Conservation (phyloP, 2,113 vertebrate genomes). For the Malurus melanocephalus region DNA sequence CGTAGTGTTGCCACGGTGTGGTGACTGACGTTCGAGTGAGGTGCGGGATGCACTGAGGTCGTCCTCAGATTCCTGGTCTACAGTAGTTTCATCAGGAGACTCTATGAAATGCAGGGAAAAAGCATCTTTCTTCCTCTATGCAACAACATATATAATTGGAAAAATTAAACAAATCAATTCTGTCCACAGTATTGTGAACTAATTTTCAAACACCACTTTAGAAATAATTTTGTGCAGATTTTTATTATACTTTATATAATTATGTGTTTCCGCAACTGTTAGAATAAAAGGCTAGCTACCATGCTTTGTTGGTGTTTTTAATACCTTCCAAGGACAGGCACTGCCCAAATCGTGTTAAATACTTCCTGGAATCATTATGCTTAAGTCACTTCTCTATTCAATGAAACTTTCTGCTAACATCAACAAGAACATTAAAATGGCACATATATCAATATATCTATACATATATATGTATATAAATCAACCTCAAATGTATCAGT, state of each 20-base stretch:
- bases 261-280: neutral
- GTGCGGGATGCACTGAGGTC: constrained; percentile 85
- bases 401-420: constrained; percentile 15
- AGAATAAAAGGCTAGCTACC: neutral
- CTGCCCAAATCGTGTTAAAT: neutral
- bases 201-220: neutral
- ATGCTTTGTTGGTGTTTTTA: neutral
- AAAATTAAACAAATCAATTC: constrained; percentile 44
- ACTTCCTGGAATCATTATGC: constrained; percentile 5
- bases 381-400: constrained; percentile 22
- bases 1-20: constrained; percentile 96
- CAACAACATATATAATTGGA: constrained; percentile 56
- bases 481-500: neutral
- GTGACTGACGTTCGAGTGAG: constrained; percentile 86
- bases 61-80: constrained; percentile 94
- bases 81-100: constrained; percentile 84
- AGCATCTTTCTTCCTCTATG: constrained; percentile 38
- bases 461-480: neutral
- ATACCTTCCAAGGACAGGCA: neutral
- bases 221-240: neutral
- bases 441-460: neutral
- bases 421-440: neutral
- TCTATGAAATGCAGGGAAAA: constrained; percentile 73
- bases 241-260: neutral
- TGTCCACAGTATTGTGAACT: neutral